Conservation (phyloP, 2,888 invertebrate species). For the Leptopilina myrica region DNA sequence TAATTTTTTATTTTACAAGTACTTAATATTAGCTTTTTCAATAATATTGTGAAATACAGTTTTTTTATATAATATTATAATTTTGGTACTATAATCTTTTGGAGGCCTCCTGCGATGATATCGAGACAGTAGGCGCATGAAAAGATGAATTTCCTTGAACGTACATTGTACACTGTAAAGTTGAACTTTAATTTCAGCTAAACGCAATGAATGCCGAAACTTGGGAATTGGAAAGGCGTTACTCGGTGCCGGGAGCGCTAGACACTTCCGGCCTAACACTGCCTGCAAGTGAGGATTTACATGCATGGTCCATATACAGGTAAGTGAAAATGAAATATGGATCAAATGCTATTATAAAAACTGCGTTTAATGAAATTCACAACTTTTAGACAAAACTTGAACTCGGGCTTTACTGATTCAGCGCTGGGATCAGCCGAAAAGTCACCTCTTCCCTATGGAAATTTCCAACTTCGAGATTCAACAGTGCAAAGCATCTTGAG, state of each 20-base stretch:
- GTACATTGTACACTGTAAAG: no score
- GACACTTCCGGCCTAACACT: conserved; percentile 81
- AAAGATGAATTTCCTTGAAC: no score
- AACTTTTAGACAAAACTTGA: conserved; percentile 89
- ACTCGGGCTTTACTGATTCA: conserved; percentile 96
- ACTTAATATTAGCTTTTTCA: no score
- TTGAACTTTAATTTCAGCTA: no score
- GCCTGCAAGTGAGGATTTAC: conserved; percentile 92
- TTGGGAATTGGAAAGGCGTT: conserved; percentile 88
- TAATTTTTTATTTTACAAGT: no score
- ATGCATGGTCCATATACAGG: conserved; percentile 98
- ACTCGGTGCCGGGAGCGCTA: conserved; percentile 91
- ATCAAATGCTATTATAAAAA: no score
- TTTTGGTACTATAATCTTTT: no score
- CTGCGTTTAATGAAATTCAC: no score
- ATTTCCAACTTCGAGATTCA: conserved; percentile 94
- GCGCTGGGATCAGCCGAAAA: conserved; percentile 95
- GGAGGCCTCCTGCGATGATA: no score
- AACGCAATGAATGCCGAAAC: conserved; percentile 77
- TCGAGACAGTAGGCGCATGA: no score
- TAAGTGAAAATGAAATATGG: conserved; percentile 67
- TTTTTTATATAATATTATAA: no score
- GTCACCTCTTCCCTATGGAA: conserved; percentile 94
- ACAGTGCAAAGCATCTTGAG: conserved; percentile 94
- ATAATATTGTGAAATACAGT: no score